These are phyloP conservation scores for Sinelater perroti DNA, from an alignment of 2,888 invertebrate species.

Conservation along the genomic window DNA sequence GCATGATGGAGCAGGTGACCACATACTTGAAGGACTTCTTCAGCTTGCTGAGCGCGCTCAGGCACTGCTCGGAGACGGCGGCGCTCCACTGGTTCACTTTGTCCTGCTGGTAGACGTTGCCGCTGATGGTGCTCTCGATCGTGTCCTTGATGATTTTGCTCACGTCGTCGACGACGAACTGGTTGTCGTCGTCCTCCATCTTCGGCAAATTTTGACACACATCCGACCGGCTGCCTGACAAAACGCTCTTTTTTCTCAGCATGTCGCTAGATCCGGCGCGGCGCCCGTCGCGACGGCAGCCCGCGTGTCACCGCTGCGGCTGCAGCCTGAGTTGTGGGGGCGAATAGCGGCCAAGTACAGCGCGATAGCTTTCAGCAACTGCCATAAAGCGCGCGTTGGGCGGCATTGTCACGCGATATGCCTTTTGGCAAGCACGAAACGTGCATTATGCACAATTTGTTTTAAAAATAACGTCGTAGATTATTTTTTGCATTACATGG, in stretches of 20 bases:
- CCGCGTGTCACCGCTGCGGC: constrained; percentile 1
- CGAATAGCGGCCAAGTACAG: constrained; percentile 15
- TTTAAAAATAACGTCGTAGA: too few relatives aligned
- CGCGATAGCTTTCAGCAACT: constrained; percentile 23
- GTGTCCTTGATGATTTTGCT: constrained; percentile 79
- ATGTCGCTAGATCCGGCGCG: constrained; percentile 5
- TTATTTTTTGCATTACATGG: too few relatives aligned
- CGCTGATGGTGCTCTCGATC: constrained; percentile 77
- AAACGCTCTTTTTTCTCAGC: constrained; percentile 23
- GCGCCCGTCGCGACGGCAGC: neutral
- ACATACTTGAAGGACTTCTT: constrained; percentile 86
- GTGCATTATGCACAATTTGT: too few relatives aligned
- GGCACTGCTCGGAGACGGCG: constrained; percentile 77
- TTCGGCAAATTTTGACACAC: constrained; percentile 47
- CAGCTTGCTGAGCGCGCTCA: constrained; percentile 75
- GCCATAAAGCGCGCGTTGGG: constrained; percentile 31
- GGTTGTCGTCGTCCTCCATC: constrained; percentile 61
- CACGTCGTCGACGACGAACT: constrained; percentile 76
- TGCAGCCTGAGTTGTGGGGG: constrained; percentile 20
- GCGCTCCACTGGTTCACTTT: constrained; percentile 79
- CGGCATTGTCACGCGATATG: constrained; percentile 31
- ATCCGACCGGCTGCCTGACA: constrained; percentile 30
- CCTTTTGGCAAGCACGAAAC: constrained; percentile 18
- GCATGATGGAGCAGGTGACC: constrained; percentile 84
- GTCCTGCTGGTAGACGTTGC: constrained; percentile 72